Evolutionary conservation across 2,113 vertebrate genomes (phyloP), one percentile per base, ranked within the genome.

Genomic region (Istiophorus platypterus): DNA sequence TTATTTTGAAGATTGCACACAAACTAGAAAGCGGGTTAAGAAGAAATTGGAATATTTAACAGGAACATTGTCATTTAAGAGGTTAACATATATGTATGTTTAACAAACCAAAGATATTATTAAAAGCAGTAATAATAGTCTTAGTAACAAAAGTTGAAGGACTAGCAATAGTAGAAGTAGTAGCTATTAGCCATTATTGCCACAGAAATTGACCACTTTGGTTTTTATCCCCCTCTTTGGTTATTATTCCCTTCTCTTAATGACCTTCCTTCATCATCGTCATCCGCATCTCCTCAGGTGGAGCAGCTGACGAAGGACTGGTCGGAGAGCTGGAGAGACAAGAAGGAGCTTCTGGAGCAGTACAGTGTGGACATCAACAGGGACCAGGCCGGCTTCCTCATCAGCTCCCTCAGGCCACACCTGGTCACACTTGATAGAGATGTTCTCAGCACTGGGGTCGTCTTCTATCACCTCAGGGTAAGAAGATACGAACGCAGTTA

Each of bases 401-500:
- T 99, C 81, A 95, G 95, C 90, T 97, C 97, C 27, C 96, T 92
- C 84, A 93, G 96, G 80, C 98, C 98, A 10, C 97, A 99, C 92
- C 93, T 99, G 34, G 95, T 99, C 70, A 94, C 96, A 8, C 88
- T 99, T 86, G 95, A 99, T 62, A 92, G 97, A 9, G 98, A 99
- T 9, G 96, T 99, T 62, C 96, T 99, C 81, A 99, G 97, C 91
- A 99, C 98, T 4, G 96, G 97, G 34, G 96, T 99, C 6, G 95
- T 96, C 77, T 95, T 99, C 3, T 99, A 99, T 89, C 96, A 98
- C 87, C 98, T 99, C 91, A 96, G 95, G 97, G 98, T 99, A 93
- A 12, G 72, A 65, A 0, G 15, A 41, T 7, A 1, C 22, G 57
- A 61, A 37, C 4, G 0, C 10, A 57, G 20, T 49, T 2, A 6